Evolutionary conservation across 2,797 vertebrate genomes (phyloP).

Genomic region (Pterois miles): DNA sequence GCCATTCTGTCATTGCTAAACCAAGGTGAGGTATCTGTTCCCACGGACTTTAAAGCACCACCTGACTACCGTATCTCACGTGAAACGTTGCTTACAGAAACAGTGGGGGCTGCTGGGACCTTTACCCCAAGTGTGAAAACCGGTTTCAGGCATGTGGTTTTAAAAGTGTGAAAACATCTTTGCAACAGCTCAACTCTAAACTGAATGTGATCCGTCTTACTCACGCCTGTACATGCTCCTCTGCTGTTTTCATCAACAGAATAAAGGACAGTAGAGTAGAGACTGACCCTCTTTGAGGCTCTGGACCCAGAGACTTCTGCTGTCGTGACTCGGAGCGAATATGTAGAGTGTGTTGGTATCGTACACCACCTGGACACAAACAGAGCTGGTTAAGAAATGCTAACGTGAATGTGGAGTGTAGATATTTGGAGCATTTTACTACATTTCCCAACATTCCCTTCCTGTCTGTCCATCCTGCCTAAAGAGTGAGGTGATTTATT

Average conservation of each 20-base stretch:
- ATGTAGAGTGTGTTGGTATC: constrained; percentile 90
- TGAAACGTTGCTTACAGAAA: neutral
- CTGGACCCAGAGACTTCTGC: constrained; percentile 90
- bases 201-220: neutral
- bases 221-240: neutral
- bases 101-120: neutral
- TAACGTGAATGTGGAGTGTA: neutral
- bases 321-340: constrained; percentile 90
- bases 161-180: constrained; percentile 28
- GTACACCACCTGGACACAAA: constrained; percentile 87
- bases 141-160: constrained; percentile 22
- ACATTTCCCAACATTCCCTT: neutral
- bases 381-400: neutral
- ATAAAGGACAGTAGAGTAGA: neutral
- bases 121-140: neutral
- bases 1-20: neutral
- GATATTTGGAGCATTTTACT: neutral
- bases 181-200: neutral
- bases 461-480: too few relatives aligned
- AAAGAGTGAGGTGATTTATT: too few relatives aligned
- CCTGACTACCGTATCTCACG: neutral
- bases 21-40: too few relatives aligned
- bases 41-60: neutral
- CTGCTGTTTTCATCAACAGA: neutral
- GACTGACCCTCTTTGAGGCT: constrained; percentile 91